Percentiles rank a stretch among this genome's conserved stretches.
phyloP scores from a whole-genome alignment of 2,888 invertebrate genomes.

The Amiota communis region DNA sequence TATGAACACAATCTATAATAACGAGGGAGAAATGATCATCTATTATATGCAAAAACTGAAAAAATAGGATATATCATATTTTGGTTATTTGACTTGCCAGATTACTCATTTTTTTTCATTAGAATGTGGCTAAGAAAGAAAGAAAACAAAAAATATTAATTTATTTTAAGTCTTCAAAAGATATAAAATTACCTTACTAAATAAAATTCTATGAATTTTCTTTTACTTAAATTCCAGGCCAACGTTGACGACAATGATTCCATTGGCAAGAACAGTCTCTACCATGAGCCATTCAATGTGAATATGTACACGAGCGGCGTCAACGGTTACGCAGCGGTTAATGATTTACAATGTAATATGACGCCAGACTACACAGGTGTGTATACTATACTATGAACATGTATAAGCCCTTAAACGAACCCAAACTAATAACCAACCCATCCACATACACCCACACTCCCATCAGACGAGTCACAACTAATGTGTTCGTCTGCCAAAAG shows the following conservation, averaged over 20 bases:
- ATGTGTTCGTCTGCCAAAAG: constrained; percentile 23
- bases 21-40: no score
- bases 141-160: no score
- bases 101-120: no score
- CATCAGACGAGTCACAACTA: not conserved
- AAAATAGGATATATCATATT: no score
- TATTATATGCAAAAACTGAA: no score
- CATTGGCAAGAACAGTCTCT: constrained; percentile 74
- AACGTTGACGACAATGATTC: constrained; percentile 73
- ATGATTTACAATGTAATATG: constrained; percentile 74
- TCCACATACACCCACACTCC: not conserved
- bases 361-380: constrained; percentile 78
- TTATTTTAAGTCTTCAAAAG: not conserved
- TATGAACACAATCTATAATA: no score
- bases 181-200: not conserved
- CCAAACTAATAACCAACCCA: constrained; percentile 18
- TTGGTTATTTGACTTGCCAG: no score
- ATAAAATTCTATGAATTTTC: constrained; percentile 9
- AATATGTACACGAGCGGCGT: constrained; percentile 74
- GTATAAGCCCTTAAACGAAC: constrained; percentile 3
- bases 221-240: constrained; percentile 52
- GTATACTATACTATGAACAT: constrained; percentile 48
- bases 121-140: no score
- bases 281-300: constrained; percentile 75
- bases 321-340: constrained; percentile 73